These are phyloP conservation scores for Lasioglossum calceatum DNA, from an alignment of 2,888 invertebrate genomes.

Conservation along the genomic window DNA sequence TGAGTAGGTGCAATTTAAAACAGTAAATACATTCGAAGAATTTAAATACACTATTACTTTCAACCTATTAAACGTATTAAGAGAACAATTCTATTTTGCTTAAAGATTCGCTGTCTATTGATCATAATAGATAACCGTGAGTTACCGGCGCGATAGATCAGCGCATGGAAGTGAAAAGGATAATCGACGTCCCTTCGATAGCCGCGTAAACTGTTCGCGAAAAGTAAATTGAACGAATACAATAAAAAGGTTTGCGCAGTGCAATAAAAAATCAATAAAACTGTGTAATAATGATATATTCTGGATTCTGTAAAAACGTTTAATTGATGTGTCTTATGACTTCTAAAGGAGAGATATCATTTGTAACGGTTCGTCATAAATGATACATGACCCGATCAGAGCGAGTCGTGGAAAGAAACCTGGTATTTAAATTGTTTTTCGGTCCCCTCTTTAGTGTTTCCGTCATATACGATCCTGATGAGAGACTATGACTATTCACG, in stretches of 20 bases:
- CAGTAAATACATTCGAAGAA: no score
- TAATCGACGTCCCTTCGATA: not conserved
- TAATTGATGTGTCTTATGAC: not conserved
- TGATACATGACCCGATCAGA: not conserved
- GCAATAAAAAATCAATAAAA: constrained; percentile 52
- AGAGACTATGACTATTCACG: constrained; percentile 60
- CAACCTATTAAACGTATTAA: no score
- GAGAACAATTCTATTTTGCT: no score
- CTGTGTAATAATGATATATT: constrained; percentile 11
- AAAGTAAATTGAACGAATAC: not conserved
- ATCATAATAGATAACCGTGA: constrained; percentile 25
- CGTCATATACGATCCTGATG: constrained; percentile 52
- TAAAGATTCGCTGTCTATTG: not conserved
- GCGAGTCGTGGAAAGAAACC: not conserved
- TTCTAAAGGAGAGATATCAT: no score
- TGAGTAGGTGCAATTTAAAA: no score
- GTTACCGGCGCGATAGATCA: constrained; percentile 39
- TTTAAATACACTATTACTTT: no score
- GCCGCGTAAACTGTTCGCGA: not conserved
- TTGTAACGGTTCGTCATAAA: not conserved
- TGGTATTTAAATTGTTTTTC: constrained; percentile 55
- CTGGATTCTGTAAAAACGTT: constrained; percentile 16
- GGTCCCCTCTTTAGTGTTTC: constrained; percentile 32
- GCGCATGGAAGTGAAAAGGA: constrained; percentile 22
- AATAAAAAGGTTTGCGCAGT: constrained; percentile 2